These are phyloP conservation scores for Holacanthella duospinosa DNA, from an alignment of 2,888 invertebrate species.

Conservation along the genomic window DNA sequence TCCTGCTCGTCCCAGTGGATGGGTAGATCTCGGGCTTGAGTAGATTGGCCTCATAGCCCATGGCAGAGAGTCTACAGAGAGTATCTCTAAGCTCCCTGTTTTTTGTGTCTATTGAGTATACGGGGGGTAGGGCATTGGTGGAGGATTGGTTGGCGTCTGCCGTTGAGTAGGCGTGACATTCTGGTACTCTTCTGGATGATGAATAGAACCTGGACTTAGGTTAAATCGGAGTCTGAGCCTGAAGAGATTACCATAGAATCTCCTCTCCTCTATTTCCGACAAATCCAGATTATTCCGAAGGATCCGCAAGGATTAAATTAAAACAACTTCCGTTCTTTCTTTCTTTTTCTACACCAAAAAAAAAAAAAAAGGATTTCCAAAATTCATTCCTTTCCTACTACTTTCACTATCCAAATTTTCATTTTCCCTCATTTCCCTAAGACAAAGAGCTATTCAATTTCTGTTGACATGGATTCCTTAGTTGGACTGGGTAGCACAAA, in stretches of 20 bases:
- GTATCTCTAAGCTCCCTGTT: too few relatives aligned
- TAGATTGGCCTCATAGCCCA: not conserved
- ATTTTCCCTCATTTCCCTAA: too few relatives aligned
- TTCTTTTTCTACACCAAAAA: not conserved
- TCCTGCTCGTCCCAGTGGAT: too few relatives aligned
- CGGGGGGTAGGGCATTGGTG: not conserved
- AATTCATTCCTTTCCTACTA: too few relatives aligned
- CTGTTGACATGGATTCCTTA: constrained; percentile 19
- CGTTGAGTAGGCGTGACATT: constrained; percentile 4
- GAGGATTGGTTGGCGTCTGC: not conserved
- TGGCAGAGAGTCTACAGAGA: not conserved
- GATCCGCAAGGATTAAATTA: constrained; percentile 26
- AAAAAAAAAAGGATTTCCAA: too few relatives aligned
- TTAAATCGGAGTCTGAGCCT: constrained; percentile 36
- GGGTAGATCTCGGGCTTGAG: too few relatives aligned
- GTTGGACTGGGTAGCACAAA: constrained; percentile 17
- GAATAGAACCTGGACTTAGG: constrained; percentile 37
- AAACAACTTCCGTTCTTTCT: constrained; percentile 22
- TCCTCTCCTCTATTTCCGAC: constrained; percentile 15
- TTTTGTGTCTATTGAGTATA: too few relatives aligned
- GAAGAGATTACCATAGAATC: constrained; percentile 27
- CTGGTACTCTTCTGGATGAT: constrained; percentile 24
- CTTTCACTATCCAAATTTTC: not conserved
- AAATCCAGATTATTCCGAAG: constrained; percentile 27
- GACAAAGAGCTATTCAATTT: too few relatives aligned